Evolutionary conservation across 2,888 invertebrate species (phyloP).

Genomic region (Dicycla oo): DNA sequence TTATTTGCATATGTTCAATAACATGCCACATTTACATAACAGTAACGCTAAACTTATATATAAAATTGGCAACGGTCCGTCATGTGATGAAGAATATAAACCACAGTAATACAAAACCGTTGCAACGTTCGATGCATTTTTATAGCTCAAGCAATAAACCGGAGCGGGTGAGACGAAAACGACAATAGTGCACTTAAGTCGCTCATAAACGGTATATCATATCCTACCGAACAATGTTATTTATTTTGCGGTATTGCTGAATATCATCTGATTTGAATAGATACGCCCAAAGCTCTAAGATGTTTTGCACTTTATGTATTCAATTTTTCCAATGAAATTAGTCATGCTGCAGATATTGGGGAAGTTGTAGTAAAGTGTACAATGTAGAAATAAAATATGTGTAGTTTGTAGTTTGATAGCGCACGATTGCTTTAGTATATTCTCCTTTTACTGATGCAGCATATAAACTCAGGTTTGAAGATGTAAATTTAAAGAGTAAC

Average conservation of each 20-base stretch:
- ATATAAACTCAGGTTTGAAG: conserved; percentile 9
- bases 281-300: conserved; percentile 42
- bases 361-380: conserved; percentile 26
- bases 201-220: conserved; percentile 87
- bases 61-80: conserved; percentile 49
- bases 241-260: conserved; percentile 71
- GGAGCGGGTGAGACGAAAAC: conserved; percentile 75
- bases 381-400: conserved; percentile 15
- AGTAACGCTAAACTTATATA: conserved; percentile 30
- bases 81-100: conserved; percentile 72
- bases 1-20: background rate
- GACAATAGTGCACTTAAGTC: conserved; percentile 85
- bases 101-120: conserved; percentile 72
- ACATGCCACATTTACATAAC: background rate
- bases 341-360: conserved; percentile 49
- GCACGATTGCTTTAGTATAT: conserved; percentile 5
- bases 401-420: conserved; percentile 20
- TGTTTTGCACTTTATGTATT: conserved; percentile 44
- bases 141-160: conserved; percentile 84
- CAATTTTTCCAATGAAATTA: conserved; percentile 57
- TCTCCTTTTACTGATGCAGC: conserved; percentile 21
- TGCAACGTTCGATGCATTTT: conserved; percentile 87
- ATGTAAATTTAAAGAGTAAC: conserved; percentile 6
- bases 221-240: conserved; percentile 82
- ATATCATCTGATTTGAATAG: conserved; percentile 63